A percentile compares a stretch with the other conserved stretches of the same genome.
Conservation (phyloP, 2,113 vertebrate genomes). For the Larimichthys polyactis region DNA sequence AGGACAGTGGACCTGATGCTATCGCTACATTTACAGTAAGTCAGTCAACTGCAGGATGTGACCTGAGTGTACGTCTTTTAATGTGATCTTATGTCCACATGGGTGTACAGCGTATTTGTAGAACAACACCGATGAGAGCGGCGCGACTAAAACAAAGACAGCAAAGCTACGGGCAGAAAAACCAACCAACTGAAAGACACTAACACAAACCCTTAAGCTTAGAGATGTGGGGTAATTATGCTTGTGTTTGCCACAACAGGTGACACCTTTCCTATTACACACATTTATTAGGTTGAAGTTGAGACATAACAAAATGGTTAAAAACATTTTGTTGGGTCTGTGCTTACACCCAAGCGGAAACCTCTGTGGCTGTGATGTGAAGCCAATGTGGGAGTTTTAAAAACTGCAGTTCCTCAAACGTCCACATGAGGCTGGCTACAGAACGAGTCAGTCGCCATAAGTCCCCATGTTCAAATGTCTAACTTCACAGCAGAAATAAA, state of each 20-base stretch:
- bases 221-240: neutral
- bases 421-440: too few relatives aligned
- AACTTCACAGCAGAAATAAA: too few relatives aligned
- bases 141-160: neutral
- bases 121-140: neutral
- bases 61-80: neutral
- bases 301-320: too few relatives aligned
- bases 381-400: too few relatives aligned
- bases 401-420: too few relatives aligned
- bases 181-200: neutral
- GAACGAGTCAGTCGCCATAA: too few relatives aligned
- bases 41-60: slow-evolving; percentile 30
- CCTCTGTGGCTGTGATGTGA: too few relatives aligned
- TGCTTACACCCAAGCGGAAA: too few relatives aligned
- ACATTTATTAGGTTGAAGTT: too few relatives aligned
- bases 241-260: neutral
- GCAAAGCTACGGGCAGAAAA: neutral
- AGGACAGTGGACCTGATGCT: slow-evolving; percentile 26
- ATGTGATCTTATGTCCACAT: neutral
- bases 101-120: neutral
- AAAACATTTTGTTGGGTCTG: neutral
- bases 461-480: too few relatives aligned
- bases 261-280: neutral
- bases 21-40: slow-evolving; percentile 35
- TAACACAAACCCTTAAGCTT: neutral